Evolutionary conservation across 2,113 vertebrate species (phyloP), one percentile per base, ranked within the genome.

Genomic region (Acanthisitta chloris): DNA sequence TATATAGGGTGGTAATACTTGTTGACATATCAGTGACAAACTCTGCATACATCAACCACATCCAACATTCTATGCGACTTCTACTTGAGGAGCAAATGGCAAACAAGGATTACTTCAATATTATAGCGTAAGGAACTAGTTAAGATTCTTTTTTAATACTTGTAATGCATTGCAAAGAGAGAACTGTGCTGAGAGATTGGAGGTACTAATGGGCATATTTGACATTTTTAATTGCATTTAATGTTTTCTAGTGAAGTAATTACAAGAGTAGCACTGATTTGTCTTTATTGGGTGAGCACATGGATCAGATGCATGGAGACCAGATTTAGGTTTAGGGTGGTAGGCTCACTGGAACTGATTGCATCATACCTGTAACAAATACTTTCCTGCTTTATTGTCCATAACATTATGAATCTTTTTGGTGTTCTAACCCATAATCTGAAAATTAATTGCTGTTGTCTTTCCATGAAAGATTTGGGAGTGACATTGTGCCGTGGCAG

Each of bases 1-100:
- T 76, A 5, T 80, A 4, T 34, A 99, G 98, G 92, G 97, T 99
- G 71, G 97, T 98, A 92, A 74, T 99, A 70, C 96, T 99, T 80
- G 91, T 99, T 45, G 98, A 99, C 88, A 28, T 96, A 86, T 98
- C 98, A 8, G 66, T 65, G 66, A 88, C 95, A 90, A 99, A 97
- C 95, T 95, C 96, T 13, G 33, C 14, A 64, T 97, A 96, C 96
- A 95, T 98, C 93, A 96, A 97, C 92, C 98, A 98, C 73, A 98
- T 98, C 86, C 98, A 98, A n/a, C 98, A 98, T 70, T 97, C 85
- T 42, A 86, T 99, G 81, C 81, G 97, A 13, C 97, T 98, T 33
- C 76, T 99, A 71, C 97, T 99, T 33, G 98, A 99, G 81, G 98
- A 99, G 45, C 99, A 99, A 40, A 86, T 99, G 86, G 87, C 97